Evolutionary conservation across 2,113 vertebrate species (phyloP).

Genomic region (Cryptotis parvus): DNA sequence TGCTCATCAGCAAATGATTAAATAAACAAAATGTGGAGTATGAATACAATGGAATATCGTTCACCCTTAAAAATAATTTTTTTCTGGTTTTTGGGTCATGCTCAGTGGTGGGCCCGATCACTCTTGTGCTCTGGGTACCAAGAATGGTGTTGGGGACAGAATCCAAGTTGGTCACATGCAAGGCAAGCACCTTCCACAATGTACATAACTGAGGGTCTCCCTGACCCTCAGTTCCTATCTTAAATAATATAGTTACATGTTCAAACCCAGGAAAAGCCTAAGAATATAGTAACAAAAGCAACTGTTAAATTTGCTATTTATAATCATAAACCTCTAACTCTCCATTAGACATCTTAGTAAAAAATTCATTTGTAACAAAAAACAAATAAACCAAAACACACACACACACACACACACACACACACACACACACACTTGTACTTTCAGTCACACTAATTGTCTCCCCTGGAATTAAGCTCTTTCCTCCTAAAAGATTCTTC

Average conservation of each 20-base stretch:
- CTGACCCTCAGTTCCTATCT: neutral
- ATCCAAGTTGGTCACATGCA: no score
- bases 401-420: no score
- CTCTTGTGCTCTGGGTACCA: no score
- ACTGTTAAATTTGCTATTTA: neutral
- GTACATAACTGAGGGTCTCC: no score
- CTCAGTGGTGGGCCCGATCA: no score
- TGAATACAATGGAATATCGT: neutral
- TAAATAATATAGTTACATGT: neutral
- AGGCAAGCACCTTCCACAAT: no score
- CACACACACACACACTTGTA: neutral
- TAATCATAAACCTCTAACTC: neutral
- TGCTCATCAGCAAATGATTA: neutral
- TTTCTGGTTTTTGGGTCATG: no score
- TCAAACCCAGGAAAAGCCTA: constrained; percentile 1
- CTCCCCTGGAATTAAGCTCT: neutral
- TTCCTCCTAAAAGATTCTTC: neutral
- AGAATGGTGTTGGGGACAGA: no score
- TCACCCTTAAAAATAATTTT: neutral
- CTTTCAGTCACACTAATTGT: neutral
- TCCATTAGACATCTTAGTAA: neutral
- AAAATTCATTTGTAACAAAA: constrained; percentile 5
- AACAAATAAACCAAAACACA: no score
- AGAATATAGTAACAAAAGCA: constrained; percentile 14
- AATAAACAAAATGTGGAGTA: neutral